These are phyloP conservation scores for Eulemur albifrons DNA, from an alignment of 2,797 vertebrate genomes.

Conservation along the genomic window DNA sequence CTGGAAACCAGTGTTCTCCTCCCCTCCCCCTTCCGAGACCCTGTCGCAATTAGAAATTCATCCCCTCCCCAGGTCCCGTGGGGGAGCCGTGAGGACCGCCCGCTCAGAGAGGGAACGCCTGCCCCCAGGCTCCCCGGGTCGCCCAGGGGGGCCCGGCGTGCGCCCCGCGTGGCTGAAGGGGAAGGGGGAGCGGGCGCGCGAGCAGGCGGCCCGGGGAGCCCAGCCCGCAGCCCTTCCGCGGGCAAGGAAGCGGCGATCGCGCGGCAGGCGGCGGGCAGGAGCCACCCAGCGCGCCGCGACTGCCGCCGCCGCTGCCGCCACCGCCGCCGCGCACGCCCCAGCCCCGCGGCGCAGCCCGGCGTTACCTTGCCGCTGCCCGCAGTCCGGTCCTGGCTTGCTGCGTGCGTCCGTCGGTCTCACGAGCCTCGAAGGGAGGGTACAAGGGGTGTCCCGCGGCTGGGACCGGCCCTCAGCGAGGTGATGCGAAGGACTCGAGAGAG, in stretches of 20 bases:
- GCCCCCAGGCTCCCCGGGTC: background rate
- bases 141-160: background rate
- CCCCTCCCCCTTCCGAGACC: slow-evolving; percentile 49
- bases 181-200: background rate
- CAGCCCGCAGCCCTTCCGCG: background rate
- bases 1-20: background rate
- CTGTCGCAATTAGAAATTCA: slow-evolving; percentile 45
- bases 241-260: slow-evolving; percentile 16
- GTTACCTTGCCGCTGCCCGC: slow-evolving; percentile 70
- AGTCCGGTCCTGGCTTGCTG: slow-evolving; percentile 36
- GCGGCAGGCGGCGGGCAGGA: slow-evolving; percentile 18
- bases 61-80: background rate
- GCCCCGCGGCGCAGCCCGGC: slow-evolving; percentile 64
- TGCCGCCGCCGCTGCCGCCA: slow-evolving; percentile 2
- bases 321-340: slow-evolving; percentile 63
- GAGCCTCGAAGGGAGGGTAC: background rate
- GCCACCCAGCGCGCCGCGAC: slow-evolving; percentile 1
- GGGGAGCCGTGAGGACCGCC: background rate
- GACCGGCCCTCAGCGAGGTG: background rate
- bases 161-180: background rate
- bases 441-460: slow-evolving; percentile 58
- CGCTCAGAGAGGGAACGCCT: background rate
- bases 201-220: background rate
- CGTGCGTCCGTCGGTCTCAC: slow-evolving; percentile 28
- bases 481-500: background rate